Evolutionary conservation across 2,888 invertebrate species (phyloP).

Genomic region (Sympetrum striolatum): DNA sequence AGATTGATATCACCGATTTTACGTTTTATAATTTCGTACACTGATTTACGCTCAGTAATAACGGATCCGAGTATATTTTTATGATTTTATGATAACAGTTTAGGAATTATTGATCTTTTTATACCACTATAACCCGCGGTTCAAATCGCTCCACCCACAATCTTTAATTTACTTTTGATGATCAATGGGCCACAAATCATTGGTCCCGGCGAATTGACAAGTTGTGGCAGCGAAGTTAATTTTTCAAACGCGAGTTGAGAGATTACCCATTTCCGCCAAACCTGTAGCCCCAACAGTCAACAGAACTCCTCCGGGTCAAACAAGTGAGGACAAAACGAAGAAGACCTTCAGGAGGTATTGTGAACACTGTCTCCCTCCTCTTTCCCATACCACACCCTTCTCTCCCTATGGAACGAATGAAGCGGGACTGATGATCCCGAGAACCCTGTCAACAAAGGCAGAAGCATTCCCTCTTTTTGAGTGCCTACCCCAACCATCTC

Average conservation of each 20-base stretch:
- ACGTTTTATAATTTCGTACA: no score
- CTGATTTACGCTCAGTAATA: no score
- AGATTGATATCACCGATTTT: no score
- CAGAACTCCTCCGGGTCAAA: not conserved
- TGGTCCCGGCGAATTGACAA: not conserved
- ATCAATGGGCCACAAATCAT: no score
- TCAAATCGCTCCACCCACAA: no score
- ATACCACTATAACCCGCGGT: no score
- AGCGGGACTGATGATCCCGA: slow-evolving; percentile 29
- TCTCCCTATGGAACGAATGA: slow-evolving; percentile 14
- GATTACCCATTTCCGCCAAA: not conserved
- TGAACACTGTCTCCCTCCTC: not conserved
- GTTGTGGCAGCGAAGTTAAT: not conserved
- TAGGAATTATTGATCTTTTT: no score
- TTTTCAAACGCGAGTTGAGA: not conserved
- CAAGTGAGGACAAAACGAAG: not conserved
- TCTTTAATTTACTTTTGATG: no score
- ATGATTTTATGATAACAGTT: no score
- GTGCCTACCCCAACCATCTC: not conserved
- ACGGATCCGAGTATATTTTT: no score
- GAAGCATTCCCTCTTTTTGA: not conserved
- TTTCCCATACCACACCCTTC: not conserved
- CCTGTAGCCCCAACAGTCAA: not conserved
- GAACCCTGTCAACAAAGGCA: not conserved
- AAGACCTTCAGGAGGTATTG: not conserved